Conservation (phyloP, 2,113 vertebrate species). For the Oenanthe oenanthe region DNA sequence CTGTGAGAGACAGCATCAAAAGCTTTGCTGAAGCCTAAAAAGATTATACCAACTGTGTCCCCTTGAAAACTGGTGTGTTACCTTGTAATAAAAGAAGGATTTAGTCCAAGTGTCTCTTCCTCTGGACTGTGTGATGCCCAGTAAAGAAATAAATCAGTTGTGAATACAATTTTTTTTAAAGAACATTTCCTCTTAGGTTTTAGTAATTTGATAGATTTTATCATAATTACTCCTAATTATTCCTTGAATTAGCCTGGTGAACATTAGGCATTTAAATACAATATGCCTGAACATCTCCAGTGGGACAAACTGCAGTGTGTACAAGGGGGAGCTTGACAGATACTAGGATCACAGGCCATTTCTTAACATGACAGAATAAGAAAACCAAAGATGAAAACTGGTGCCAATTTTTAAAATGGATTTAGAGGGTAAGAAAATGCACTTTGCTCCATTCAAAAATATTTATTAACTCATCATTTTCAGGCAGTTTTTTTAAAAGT, state of each 20-base stretch:
- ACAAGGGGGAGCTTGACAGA: neutral
- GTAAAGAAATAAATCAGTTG: neutral
- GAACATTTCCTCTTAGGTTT: neutral
- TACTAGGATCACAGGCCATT: neutral
- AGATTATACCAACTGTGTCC: neutral
- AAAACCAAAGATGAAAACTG: neutral
- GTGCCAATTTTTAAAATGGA: neutral
- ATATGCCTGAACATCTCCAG: constrained; percentile 16
- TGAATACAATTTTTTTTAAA: neutral
- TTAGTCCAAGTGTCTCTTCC: neutral
- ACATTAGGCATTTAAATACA: constrained; percentile 42
- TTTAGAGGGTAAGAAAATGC: neutral
- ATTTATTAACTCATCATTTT: neutral
- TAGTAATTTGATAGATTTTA: constrained; percentile 59
- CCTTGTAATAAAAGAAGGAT: neutral
- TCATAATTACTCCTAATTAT: constrained; percentile 57
- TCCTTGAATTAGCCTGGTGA: constrained; percentile 52
- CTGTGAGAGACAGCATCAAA: neutral
- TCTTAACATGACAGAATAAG: neutral
- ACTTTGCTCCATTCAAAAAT: neutral
- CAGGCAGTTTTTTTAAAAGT: neutral
- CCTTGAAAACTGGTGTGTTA: neutral
- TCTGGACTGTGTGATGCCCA: neutral
- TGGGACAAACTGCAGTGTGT: neutral
- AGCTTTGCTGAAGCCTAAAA: neutral